phyloP scores from a whole-genome alignment of 2,797 vertebrate genomes.

The Sus cebifrons region DNA sequence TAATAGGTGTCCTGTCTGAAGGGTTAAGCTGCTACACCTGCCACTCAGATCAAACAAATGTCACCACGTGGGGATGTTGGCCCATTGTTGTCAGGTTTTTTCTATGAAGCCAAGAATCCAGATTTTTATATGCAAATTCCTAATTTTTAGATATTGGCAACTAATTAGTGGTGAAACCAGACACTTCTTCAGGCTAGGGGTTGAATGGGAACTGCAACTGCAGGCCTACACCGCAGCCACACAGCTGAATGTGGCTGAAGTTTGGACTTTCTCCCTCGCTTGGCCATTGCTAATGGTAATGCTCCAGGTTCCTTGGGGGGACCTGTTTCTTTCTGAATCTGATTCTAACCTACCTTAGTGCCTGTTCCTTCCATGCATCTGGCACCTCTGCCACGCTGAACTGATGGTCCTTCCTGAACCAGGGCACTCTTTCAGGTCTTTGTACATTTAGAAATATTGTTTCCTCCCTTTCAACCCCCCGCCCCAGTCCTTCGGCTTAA shows the following conservation, averaged over 20 bases:
- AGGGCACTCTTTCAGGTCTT: no score
- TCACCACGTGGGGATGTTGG: neutral
- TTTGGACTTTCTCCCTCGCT: neutral
- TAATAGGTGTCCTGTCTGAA: neutral
- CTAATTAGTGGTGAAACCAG: neutral
- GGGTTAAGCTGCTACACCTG: neutral
- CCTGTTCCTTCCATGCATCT: neutral
- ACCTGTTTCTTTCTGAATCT: neutral
- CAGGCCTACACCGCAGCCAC: no score
- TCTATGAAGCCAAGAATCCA: neutral
- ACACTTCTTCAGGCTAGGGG: neutral
- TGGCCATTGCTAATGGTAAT: neutral
- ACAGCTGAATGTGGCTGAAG: neutral
- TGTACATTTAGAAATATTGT: neutral
- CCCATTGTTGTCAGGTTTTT: neutral
- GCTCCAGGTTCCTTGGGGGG: fast-evolving
- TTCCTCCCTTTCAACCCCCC: neutral
- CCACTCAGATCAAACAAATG: neutral
- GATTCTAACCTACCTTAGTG: neutral
- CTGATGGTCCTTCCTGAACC: neutral
- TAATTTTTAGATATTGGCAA: neutral
- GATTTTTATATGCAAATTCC: neutral
- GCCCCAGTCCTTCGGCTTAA: neutral
- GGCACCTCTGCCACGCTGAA: neutral
- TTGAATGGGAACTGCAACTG: no score